These are phyloP conservation scores for Andrena flavipes DNA, from an alignment of 2,888 invertebrate genomes.

Conservation along the genomic window DNA sequence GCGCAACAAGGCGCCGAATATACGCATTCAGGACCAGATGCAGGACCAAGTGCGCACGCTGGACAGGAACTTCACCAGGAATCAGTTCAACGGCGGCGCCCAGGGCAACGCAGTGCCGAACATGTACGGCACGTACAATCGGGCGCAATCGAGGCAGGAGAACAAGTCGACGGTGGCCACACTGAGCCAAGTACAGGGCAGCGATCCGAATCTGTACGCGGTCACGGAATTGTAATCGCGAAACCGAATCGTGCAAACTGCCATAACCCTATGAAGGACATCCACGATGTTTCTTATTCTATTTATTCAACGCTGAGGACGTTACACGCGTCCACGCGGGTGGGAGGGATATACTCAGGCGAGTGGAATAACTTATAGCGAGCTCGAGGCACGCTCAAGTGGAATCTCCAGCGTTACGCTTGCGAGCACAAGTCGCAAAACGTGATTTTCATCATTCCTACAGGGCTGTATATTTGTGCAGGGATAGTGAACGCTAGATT, in stretches of 20 bases:
- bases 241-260: conserved; percentile 26
- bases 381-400: no score
- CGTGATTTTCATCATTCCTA: no score
- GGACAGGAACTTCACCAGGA: conserved; percentile 82
- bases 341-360: neutral
- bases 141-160: conserved; percentile 81
- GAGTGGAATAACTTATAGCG: no score
- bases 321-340: neutral
- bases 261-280: neutral
- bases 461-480: no score
- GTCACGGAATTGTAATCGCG: conserved; percentile 87
- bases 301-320: neutral
- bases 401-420: no score
- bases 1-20: conserved; percentile 81
- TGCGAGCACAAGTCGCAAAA: no score
- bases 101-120: conserved; percentile 82
- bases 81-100: conserved; percentile 78
- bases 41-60: conserved; percentile 82
- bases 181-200: conserved; percentile 83
- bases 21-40: conserved; percentile 82
- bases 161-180: conserved; percentile 79
- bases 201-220: conserved; percentile 88
- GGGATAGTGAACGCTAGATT: no score
- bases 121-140: conserved; percentile 84
- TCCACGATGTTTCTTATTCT: conserved; percentile 1